Evolutionary conservation across 1,140 invertebrate species (phyloP).

Genomic region (Pseudomyrmex dendroicus): DNA sequence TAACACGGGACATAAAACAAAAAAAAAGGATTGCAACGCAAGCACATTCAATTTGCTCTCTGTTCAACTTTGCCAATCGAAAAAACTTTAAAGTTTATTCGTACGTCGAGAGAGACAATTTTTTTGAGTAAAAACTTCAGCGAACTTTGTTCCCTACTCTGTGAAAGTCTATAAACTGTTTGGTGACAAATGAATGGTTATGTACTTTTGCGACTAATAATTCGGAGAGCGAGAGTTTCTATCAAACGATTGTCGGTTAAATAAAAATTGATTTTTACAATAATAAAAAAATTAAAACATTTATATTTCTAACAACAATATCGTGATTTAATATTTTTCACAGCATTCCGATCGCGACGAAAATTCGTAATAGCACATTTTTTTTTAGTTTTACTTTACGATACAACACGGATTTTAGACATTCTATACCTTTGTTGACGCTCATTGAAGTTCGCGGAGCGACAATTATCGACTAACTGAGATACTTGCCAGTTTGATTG

Average conservation of each 20-base stretch:
- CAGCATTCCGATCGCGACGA: background rate
- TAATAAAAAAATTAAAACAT: background rate
- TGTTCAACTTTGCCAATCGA: background rate
- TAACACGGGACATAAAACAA: background rate
- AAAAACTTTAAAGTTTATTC: background rate
- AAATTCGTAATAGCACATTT: background rate
- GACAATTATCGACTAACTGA: conserved; percentile 25
- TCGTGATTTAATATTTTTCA: background rate
- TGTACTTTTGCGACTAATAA: background rate
- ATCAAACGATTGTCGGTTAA: background rate
- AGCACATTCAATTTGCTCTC: background rate
- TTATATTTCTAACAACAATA: background rate
- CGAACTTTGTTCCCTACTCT: background rate
- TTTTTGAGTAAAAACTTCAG: too few species aligned
- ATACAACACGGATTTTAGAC: too few species aligned
- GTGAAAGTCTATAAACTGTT: background rate
- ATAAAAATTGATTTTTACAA: background rate
- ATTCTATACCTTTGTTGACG: conserved; percentile 24
- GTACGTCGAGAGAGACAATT: background rate
- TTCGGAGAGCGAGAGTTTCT: background rate
- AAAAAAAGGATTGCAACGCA: background rate
- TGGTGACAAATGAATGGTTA: background rate
- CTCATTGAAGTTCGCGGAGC: conserved; percentile 25
- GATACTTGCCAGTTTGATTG: background rate
- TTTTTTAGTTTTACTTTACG: background rate